A percentile compares a stretch with the other conserved stretches of the same genome.
These are phyloP conservation scores for Ormyrus pomaceus DNA, from an alignment of 2,888 invertebrate genomes.

Conservation along the genomic window DNA sequence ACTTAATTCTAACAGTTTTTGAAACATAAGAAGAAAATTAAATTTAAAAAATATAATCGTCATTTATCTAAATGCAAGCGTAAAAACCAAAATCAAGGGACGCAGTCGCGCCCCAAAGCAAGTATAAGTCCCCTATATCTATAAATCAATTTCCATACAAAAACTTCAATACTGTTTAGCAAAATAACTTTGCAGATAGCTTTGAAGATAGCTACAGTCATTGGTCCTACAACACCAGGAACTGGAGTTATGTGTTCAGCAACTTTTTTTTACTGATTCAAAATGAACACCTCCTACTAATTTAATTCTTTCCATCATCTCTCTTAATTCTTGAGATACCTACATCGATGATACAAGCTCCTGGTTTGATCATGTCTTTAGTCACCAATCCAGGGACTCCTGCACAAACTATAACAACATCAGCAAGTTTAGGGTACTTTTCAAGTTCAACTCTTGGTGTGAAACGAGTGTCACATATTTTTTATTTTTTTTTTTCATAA, in stretches of 20 bases:
- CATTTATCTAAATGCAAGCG: too few species aligned
- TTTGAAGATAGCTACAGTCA: constrained; percentile 97
- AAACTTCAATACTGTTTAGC: too few species aligned
- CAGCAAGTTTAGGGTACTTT: constrained; percentile 83
- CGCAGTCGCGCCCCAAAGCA: too few species aligned
- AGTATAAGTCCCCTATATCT: too few species aligned
- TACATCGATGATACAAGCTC: constrained; percentile 92
- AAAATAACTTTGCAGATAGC: too few species aligned
- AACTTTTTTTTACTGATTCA: constrained; percentile 86
- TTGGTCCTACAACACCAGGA: constrained; percentile 94
- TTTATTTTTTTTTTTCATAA: neutral
- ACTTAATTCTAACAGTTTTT: too few species aligned
- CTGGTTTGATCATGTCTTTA: constrained; percentile 91
- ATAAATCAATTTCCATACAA: too few species aligned
- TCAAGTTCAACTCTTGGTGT: constrained; percentile 88
- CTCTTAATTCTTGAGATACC: constrained; percentile 87
- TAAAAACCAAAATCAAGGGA: too few species aligned
- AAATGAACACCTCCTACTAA: constrained; percentile 94
- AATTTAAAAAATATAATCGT: too few species aligned
- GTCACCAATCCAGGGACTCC: constrained; percentile 86
- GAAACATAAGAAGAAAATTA: too few species aligned
- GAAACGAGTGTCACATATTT: constrained; percentile 76
- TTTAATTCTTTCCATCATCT: constrained; percentile 81
- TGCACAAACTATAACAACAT: constrained; percentile 85
- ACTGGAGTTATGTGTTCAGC: constrained; percentile 93